Conservation (phyloP, 2,113 vertebrate species). For the Trematocara zebra region DNA sequence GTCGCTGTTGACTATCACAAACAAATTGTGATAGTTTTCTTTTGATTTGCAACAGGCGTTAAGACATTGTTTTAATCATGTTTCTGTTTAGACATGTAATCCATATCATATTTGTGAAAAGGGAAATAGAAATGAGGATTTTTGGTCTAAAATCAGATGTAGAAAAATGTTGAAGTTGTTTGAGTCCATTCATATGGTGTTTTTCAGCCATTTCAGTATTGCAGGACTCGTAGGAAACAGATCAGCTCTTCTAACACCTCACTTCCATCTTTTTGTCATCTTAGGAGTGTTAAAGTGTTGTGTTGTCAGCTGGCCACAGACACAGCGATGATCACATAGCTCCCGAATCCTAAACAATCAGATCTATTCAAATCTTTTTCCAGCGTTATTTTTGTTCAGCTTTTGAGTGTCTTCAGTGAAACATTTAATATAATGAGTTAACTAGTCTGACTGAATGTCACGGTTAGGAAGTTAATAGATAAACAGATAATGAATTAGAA, state of each 20-base stretch:
- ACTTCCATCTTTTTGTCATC: not conserved
- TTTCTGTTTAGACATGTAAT: not conserved
- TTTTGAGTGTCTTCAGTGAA: not conserved
- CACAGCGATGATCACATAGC: not conserved
- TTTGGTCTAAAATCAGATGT: not conserved
- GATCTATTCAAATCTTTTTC: not conserved
- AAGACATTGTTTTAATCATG: not conserved
- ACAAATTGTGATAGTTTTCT: not conserved
- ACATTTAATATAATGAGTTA: not conserved
- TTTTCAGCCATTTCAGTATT: not conserved
- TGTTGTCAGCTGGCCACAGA: not conserved
- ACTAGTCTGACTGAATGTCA: not conserved
- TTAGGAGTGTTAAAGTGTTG: not conserved
- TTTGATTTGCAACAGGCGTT: not conserved
- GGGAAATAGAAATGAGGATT: not conserved
- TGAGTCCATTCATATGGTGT: not conserved
- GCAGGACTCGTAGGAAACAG: not conserved
- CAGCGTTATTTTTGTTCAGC: not conserved
- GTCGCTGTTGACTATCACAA: not conserved
- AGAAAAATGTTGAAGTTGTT: not conserved
- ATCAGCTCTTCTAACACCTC: not conserved
- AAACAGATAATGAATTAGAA: slow-evolving; percentile 34
- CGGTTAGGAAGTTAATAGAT: slow-evolving; percentile 7
- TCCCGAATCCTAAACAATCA: not conserved
- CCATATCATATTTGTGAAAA: not conserved